phyloP scores from a whole-genome alignment of 2,797 vertebrate species.

The Gobio occitaniae region DNA sequence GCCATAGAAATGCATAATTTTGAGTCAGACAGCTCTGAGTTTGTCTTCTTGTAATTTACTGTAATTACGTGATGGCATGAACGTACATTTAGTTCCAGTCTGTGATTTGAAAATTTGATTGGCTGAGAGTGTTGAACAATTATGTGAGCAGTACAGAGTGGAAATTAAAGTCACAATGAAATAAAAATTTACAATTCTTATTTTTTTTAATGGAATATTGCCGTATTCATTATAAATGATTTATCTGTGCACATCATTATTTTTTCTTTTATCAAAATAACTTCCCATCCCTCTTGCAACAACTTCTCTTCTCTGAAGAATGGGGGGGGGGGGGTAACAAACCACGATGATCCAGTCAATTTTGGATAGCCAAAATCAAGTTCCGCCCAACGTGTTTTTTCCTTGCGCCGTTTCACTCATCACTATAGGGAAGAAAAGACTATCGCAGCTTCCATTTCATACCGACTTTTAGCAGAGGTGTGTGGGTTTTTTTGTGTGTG shows the following conservation, averaged over 20 bases:
- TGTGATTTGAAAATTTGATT: background rate
- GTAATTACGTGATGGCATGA: background rate
- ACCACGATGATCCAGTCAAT: too few relatives aligned
- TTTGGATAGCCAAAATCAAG: too few relatives aligned
- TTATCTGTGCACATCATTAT: background rate
- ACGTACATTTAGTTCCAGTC: background rate
- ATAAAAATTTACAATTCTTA: background rate
- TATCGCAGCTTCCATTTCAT: too few relatives aligned
- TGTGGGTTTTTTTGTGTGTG: too few relatives aligned
- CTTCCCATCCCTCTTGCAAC: too few relatives aligned
- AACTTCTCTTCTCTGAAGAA: too few relatives aligned
- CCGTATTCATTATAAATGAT: background rate
- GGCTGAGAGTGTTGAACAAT: background rate
- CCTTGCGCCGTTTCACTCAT: too few relatives aligned
- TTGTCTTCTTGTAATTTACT: background rate
- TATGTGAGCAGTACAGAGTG: background rate
- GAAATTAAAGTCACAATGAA: background rate
- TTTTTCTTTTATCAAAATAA: too few relatives aligned
- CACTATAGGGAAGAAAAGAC: too few relatives aligned
- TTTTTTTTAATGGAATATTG: background rate
- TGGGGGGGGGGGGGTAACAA: background rate
- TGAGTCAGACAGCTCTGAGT: background rate
- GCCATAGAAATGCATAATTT: background rate
- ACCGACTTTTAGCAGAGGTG: too few relatives aligned
- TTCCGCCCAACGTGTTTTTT: too few relatives aligned